These are phyloP conservation scores for Chironomus tepperi DNA, from an alignment of 1,140 invertebrate genomes.

Conservation along the genomic window DNA sequence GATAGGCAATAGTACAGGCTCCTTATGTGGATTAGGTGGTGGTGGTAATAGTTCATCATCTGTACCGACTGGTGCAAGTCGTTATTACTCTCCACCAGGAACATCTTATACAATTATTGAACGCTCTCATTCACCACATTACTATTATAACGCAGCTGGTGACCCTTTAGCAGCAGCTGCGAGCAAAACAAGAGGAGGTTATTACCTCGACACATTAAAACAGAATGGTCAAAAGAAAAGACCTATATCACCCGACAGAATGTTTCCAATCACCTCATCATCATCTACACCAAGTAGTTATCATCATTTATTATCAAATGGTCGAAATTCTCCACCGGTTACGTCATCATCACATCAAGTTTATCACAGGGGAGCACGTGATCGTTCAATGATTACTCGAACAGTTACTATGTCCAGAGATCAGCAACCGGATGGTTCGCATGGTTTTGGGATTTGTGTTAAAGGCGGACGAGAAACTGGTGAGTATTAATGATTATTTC, in stretches of 20 bases:
- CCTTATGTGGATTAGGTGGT: slow-evolving; percentile 32
- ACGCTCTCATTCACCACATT: slow-evolving; percentile 62
- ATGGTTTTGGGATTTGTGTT: slow-evolving; percentile 81
- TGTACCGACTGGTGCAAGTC: slow-evolving; percentile 42
- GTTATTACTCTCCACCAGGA: slow-evolving; percentile 59
- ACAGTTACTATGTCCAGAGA: slow-evolving; percentile 76
- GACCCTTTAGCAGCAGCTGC: slow-evolving; percentile 40
- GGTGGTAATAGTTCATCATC: slow-evolving; percentile 35
- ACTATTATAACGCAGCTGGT: slow-evolving; percentile 36
- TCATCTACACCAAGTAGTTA: slow-evolving; percentile 41
- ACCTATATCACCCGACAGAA: slow-evolving; percentile 63
- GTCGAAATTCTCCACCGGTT: neutral
- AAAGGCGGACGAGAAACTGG: slow-evolving; percentile 81
- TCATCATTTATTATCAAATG: neutral
- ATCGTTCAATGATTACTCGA: slow-evolving; percentile 47
- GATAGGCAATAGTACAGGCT: slow-evolving; percentile 38
- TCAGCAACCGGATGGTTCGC: slow-evolving; percentile 57
- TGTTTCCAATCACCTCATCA: slow-evolving; percentile 40
- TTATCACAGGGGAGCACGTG: slow-evolving; percentile 36
- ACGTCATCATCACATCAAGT: slow-evolving; percentile 8
- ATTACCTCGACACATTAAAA: neutral
- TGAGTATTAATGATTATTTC: slow-evolving; percentile 40
- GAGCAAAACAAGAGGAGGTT: slow-evolving; percentile 26
- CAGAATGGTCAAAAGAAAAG: slow-evolving; percentile 48
- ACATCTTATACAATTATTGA: slow-evolving; percentile 80